Percentiles rank a stretch among this genome's conserved stretches.
Conservation (phyloP, 2,888 invertebrate genomes). For the Eupelmus urozonus region DNA sequence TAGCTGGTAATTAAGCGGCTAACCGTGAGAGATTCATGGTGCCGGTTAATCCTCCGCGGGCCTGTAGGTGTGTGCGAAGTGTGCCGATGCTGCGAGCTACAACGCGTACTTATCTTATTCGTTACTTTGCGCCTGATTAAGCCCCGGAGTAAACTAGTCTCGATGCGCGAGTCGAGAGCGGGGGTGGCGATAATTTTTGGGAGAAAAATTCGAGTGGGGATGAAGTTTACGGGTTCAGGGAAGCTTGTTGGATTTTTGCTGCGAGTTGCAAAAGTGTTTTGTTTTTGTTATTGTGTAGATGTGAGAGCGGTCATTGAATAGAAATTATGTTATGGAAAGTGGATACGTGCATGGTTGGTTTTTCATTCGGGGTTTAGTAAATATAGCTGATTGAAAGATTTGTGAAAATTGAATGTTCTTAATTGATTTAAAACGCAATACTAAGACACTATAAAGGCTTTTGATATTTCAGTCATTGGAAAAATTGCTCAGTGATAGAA, state of each 20-base stretch:
- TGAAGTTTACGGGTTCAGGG: no score
- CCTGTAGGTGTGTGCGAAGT: no score
- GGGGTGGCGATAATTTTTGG: slow-evolving; percentile 19
- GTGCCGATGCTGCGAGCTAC: no score
- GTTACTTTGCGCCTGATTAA: slow-evolving; percentile 25
- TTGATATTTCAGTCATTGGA: not conserved
- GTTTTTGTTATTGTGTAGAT: no score
- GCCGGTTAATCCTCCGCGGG: slow-evolving; percentile 61
- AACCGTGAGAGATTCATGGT: slow-evolving; percentile 67
- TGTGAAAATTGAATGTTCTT: no score
- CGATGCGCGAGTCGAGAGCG: not conserved
- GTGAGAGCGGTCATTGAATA: no score
- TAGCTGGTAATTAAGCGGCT: slow-evolving; percentile 67
- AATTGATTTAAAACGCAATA: no score
- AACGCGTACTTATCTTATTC: slow-evolving; percentile 16
- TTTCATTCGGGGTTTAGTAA: no score
- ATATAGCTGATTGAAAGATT: no score
- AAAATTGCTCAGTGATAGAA: not conserved
- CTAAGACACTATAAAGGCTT: not conserved
- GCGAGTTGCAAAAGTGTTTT: no score
- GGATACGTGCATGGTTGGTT: no score
- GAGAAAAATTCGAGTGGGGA: no score
- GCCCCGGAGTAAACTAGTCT: slow-evolving; percentile 17
- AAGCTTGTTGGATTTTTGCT: not conserved
- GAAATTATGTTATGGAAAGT: not conserved